These are phyloP conservation scores for Alviniconcha strummeri DNA, from an alignment of 2,888 invertebrate species.

Conservation along the genomic window DNA sequence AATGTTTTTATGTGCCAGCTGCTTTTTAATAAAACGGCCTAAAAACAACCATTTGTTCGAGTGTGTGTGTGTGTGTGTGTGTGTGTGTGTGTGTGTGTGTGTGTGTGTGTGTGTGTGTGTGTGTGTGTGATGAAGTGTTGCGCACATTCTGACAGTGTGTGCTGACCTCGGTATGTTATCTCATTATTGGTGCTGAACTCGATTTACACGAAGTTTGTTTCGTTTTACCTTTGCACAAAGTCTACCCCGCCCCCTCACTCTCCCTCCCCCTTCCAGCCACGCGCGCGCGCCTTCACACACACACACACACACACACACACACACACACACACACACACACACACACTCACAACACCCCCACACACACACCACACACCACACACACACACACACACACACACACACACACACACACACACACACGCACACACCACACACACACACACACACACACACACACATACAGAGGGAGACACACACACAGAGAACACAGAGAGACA, in stretches of 20 bases:
- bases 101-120: conserved; percentile 6
- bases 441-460: background rate
- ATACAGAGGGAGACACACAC: background rate
- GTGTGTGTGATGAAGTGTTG: background rate
- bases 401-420: background rate
- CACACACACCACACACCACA: background rate
- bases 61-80: background rate
- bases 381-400: background rate
- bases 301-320: background rate
- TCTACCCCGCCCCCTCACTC: background rate
- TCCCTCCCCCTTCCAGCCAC: background rate
- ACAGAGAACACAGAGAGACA: background rate
- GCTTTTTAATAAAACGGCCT: conserved; percentile 7
- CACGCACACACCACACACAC: conserved; percentile 12
- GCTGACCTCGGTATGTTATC: too few relatives aligned
- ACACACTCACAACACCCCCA: background rate
- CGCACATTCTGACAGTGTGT: too few relatives aligned
- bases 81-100: conserved; percentile 6
- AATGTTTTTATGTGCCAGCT: conserved; percentile 1
- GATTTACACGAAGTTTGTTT: too few relatives aligned
- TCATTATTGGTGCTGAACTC: too few relatives aligned
- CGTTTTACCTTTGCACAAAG: too few relatives aligned
- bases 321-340: background rate
- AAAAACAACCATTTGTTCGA: background rate
- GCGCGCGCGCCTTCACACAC: too few relatives aligned